Evolutionary conservation across 2,797 vertebrate genomes (phyloP).

Genomic region (Phataginus tricuspis): DNA sequence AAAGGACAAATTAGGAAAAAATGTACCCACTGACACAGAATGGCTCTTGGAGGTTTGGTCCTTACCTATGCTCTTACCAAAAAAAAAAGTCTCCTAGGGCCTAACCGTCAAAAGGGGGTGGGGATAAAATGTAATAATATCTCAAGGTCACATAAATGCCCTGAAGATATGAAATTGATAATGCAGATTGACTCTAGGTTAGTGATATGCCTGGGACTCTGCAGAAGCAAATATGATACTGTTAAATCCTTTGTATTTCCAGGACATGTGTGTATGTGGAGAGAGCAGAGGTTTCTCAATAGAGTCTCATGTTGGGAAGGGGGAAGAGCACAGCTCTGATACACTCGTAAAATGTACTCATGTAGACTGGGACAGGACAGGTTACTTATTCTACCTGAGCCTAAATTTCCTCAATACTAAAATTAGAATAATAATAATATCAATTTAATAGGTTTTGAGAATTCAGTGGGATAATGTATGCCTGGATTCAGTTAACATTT

Average conservation of each 20-base stretch:
- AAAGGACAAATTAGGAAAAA: neutral
- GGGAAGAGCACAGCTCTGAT: neutral
- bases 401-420: conserved; percentile 34
- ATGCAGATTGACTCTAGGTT: neutral
- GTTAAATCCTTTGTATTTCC: neutral
- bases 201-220: neutral
- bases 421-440: neutral
- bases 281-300: neutral
- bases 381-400: neutral
- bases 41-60: neutral
- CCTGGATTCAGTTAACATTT: conserved; percentile 13
- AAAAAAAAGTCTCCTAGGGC: neutral
- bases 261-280: rapidly evolving
- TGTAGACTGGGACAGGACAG: neutral
- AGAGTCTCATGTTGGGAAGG: neutral
- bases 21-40: neutral
- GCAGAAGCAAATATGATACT: neutral
- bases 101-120: neutral
- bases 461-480: neutral
- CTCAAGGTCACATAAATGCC: neutral
- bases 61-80: neutral
- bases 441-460: conserved; percentile 21
- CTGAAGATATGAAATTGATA: neutral
- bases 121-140: neutral
- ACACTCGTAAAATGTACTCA: neutral